phyloP scores from a whole-genome alignment of 1,140 invertebrate genomes.

The Achatina immaculata region DNA sequence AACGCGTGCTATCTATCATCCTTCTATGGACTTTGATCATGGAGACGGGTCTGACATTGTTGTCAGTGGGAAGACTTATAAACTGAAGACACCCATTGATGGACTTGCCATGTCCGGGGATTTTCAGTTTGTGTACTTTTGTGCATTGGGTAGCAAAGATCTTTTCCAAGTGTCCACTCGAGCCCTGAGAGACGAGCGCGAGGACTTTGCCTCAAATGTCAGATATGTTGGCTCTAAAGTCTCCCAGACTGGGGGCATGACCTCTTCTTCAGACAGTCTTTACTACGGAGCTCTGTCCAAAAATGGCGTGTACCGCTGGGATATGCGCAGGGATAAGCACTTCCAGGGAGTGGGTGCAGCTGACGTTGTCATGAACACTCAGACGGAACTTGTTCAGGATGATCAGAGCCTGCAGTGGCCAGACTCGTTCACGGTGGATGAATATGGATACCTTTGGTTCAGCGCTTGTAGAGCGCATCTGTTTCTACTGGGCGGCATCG shows the following conservation, averaged over 20 bases:
- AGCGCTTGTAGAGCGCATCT: constrained; percentile 1
- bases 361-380: neutral
- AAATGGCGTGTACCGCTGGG: constrained; percentile 29
- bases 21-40: constrained; percentile 11
- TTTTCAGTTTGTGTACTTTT: constrained; percentile 28
- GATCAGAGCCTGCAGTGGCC: constrained; percentile 20
- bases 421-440: constrained; percentile 29
- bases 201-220: neutral
- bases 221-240: constrained; percentile 13
- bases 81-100: constrained; percentile 18
- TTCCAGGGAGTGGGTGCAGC: neutral
- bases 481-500: constrained; percentile 12
- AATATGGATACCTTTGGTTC: constrained; percentile 10
- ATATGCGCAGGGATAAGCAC: neutral
- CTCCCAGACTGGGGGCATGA: constrained; percentile 34
- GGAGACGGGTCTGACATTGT: constrained; percentile 9
- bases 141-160: constrained; percentile 26
- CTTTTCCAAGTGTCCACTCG: constrained; percentile 12
- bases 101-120: constrained; percentile 29
- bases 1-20: constrained; percentile 6
- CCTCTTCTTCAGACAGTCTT: neutral
- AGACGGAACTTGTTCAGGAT: neutral
- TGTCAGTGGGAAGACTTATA: constrained; percentile 23
- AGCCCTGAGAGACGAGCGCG: neutral
- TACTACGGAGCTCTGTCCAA: constrained; percentile 22